Percentiles rank a stretch among this genome's conserved stretches.
Evolutionary conservation across 2,113 vertebrate species (phyloP).

Genomic region (Melanerpes aurifrons): DNA sequence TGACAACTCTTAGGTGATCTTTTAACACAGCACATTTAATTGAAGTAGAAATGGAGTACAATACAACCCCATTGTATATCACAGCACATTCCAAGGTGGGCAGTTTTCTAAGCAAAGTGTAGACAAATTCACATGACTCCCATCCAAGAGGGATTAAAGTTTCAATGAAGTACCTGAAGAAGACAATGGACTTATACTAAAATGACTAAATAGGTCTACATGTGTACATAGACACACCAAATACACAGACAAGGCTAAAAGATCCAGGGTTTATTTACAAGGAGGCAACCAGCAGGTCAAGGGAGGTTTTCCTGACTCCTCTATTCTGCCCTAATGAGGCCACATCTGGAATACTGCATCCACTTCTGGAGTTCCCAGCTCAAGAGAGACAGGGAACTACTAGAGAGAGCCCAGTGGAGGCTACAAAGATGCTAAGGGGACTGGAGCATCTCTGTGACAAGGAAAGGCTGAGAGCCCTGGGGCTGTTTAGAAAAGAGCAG

Average conservation of each 20-base stretch:
- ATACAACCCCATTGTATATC: too few relatives aligned
- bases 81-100: background rate
- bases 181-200: accelerated
- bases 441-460: too few relatives aligned
- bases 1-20: background rate
- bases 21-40: background rate
- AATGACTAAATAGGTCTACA: background rate
- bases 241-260: background rate
- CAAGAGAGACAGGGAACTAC: too few relatives aligned
- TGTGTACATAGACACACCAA: background rate
- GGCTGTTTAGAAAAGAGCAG: too few relatives aligned
- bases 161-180: background rate
- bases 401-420: too few relatives aligned
- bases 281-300: background rate
- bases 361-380: too few relatives aligned
- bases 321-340: too few relatives aligned
- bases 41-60: accelerated
- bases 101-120: background rate
- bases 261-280: background rate
- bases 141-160: background rate
- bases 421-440: too few relatives aligned
- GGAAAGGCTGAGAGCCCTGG: too few relatives aligned
- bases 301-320: too few relatives aligned
- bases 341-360: too few relatives aligned
- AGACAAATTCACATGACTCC: background rate